Evolutionary conservation across 2,888 invertebrate species (phyloP), one percentile per base, ranked within the genome.

Genomic region (Ypsolopha scabrella): DNA sequence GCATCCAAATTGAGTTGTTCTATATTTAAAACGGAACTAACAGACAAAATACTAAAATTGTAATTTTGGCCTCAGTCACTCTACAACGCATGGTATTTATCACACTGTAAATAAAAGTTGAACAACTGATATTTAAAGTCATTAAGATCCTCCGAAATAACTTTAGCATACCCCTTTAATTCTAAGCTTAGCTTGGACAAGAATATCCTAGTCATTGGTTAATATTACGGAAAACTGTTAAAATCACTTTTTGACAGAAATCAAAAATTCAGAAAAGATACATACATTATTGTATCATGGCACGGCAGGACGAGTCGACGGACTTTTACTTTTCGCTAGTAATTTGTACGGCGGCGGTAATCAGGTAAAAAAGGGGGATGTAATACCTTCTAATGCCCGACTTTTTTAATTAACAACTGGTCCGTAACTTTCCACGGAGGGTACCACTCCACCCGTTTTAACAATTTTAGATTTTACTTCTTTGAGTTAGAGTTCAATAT

Each of bases 321-420:
- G 50, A 53, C 41, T 50, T 38, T 44, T 41, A 48, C 43, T 48
- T 51, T 51, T 45, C 41, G 38, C n/a, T 34, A n/a, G 45, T 45
- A 51, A 53, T 53, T 53, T 47, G 53, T 41, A 48, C 48, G 37
- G 43, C 50, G 56, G 43, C 51, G 56, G 59, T 63, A 62, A 65
- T 63, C 61, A 65, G 60, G 57, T 60, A 60, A 63, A 59, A 57
- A 58, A 55, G 48, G 58, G 58, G 56, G 37, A 52, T 53, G 51
- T 60, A 60, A 64, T 60, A 56, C 63, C 60, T 58, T 53, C 59
- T 55, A 60, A 60, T 58, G 58, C 60, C 59, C 52, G 62, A 61
- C 61, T 65, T 66, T 66, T 66, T 65, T 65, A 66, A 66, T 66
- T 65, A 66, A 64, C 63, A 63, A 57, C 56, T 57, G 59, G 54